phyloP scores from a whole-genome alignment of 2,888 invertebrate species.

The Eilema sororculum region DNA sequence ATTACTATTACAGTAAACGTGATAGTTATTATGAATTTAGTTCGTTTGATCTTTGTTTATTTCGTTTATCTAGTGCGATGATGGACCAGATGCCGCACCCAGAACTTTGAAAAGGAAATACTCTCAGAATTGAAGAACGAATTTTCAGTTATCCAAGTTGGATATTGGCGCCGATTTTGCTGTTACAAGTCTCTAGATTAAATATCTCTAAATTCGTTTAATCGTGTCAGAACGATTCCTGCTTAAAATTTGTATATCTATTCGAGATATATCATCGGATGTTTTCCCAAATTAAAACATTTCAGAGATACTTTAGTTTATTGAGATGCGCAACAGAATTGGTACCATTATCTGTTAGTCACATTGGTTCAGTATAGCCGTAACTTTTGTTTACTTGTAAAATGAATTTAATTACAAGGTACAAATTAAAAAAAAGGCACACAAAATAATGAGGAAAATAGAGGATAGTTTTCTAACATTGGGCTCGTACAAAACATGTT shows the following conservation, averaged over 20 bases:
- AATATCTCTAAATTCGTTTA: not conserved
- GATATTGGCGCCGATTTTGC: not conserved
- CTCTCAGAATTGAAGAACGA: constrained; percentile 10
- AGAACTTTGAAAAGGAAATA: constrained; percentile 17
- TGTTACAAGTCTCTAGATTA: not conserved
- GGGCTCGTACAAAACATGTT: not conserved
- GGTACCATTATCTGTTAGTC: not conserved
- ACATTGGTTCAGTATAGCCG: too few relatives aligned
- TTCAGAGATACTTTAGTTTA: not conserved
- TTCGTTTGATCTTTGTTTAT: constrained; percentile 3
- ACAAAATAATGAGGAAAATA: too few relatives aligned
- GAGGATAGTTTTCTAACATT: not conserved
- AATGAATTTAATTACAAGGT: not conserved
- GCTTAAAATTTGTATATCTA: not conserved
- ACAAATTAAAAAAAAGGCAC: not conserved
- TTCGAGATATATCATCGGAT: too few relatives aligned
- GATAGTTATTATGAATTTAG: not conserved
- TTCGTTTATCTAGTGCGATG: constrained; percentile 22
- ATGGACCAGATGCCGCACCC: constrained; percentile 18
- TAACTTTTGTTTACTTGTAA: not conserved
- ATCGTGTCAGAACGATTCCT: not conserved
- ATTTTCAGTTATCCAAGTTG: not conserved
- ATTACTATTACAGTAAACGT: too few relatives aligned
- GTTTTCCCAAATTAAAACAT: not conserved
- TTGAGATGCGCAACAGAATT: not conserved